phyloP scores from a whole-genome alignment of 2,113 vertebrate genomes.

The Caretta caretta region DNA sequence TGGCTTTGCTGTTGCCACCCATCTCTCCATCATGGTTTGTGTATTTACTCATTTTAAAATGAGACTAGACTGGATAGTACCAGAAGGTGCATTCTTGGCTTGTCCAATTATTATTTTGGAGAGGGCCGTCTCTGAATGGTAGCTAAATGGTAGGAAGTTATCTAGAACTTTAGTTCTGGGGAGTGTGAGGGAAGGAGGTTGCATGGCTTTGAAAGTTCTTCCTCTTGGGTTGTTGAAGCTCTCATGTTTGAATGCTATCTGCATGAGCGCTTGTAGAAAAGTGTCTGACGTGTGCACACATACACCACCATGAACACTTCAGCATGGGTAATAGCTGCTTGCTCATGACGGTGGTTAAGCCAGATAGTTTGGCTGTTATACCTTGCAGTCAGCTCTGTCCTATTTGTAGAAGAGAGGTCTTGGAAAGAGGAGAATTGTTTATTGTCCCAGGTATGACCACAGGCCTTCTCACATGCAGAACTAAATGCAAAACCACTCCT shows the following conservation, averaged over 20 bases:
- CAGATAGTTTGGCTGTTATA: background rate
- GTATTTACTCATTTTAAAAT: background rate
- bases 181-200: too few species aligned
- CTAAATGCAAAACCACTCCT: too few species aligned
- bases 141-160: accelerated
- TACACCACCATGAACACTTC: background rate
- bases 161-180: accelerated
- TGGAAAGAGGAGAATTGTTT: background rate
- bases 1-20: background rate
- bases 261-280: background rate
- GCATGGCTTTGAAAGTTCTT: background rate
- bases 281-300: background rate
- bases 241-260: background rate
- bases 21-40: background rate
- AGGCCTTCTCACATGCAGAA: too few species aligned
- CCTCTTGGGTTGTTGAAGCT: background rate
- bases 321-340: background rate
- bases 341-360: too few species aligned
- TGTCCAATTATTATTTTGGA: background rate
- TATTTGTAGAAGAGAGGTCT: background rate
- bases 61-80: background rate
- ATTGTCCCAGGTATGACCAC: background rate
- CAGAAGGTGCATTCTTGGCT: background rate
- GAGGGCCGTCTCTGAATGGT: background rate
- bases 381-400: background rate